These are phyloP conservation scores for Trachelipus rathkii DNA, from an alignment of 1,140 invertebrate species.

Conservation along the genomic window DNA sequence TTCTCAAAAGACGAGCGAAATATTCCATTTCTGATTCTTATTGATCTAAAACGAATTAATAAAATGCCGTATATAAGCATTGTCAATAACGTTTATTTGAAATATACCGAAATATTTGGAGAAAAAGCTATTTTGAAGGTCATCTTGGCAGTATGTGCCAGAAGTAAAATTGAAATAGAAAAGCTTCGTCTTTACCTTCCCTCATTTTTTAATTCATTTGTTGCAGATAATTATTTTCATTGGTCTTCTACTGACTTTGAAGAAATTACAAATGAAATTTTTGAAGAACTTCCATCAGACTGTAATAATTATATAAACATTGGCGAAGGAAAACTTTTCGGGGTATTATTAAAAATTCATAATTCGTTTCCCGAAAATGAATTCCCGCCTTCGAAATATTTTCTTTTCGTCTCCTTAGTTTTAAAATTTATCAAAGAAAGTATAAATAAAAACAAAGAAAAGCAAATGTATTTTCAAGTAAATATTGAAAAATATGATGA, in stretches of 20 bases:
- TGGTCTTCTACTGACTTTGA: neutral
- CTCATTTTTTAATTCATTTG: neutral
- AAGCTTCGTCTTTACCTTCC: neutral
- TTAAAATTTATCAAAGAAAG: neutral
- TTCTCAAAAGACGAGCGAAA: neutral
- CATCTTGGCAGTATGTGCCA: neutral
- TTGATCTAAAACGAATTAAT: neutral
- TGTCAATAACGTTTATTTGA: neutral
- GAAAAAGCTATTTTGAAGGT: neutral
- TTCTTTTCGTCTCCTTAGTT: neutral
- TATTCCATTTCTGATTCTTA: neutral
- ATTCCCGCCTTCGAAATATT: neutral
- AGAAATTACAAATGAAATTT: neutral
- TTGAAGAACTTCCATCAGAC: neutral
- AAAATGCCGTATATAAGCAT: neutral
- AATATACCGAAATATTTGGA: too few relatives aligned
- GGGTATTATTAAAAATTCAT: neutral
- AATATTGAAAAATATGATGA: slow-evolving; percentile 4
- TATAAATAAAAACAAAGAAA: neutral
- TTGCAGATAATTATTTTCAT: neutral
- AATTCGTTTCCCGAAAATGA: neutral
- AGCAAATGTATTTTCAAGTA: neutral
- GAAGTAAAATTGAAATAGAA: neutral
- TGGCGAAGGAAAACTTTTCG: neutral
- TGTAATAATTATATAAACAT: neutral